A percentile compares a stretch with the other conserved stretches of the same genome.
These are phyloP conservation scores for Mesodorylaimus sp. DNA, from an alignment of 2,888 invertebrate genomes.

Conservation along the genomic window DNA sequence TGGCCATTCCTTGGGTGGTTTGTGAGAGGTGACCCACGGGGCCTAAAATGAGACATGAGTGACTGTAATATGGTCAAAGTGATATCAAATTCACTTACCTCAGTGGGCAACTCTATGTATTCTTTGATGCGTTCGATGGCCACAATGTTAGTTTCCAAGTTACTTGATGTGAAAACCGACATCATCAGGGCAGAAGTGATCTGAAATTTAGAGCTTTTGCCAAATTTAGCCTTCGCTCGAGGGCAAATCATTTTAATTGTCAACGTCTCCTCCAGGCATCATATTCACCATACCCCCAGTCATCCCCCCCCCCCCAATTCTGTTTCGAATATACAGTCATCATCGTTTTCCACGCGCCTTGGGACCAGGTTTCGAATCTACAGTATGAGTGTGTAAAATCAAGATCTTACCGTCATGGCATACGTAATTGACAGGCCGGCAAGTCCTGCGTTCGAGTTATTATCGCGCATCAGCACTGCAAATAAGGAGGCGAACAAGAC, in stretches of 20 bases:
- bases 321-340: too few relatives aligned
- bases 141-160: slow-evolving; percentile 90
- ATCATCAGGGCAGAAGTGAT: slow-evolving; percentile 87
- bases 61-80: not conserved
- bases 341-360: too few relatives aligned
- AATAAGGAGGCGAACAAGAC: slow-evolving; percentile 42
- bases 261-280: too few relatives aligned
- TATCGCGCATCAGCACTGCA: slow-evolving; percentile 37
- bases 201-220: too few relatives aligned
- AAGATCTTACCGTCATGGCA: slow-evolving; percentile 35
- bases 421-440: slow-evolving; percentile 41
- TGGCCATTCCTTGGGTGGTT: slow-evolving; percentile 25
- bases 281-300: too few relatives aligned
- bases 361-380: too few relatives aligned
- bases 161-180: slow-evolving; percentile 84
- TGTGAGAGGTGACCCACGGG: not conserved
- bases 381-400: too few relatives aligned
- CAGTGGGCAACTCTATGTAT: slow-evolving; percentile 48
- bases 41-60: not conserved
- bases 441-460: slow-evolving; percentile 35
- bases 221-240: too few relatives aligned
- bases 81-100: slow-evolving; percentile 26
- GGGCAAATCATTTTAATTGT: too few relatives aligned
- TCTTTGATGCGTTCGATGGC: slow-evolving; percentile 92
- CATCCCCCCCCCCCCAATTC: too few relatives aligned